A percentile compares a stretch with the other conserved stretches of the same genome.
Evolutionary conservation across 2,888 invertebrate species (phyloP).

Genomic region (Parnassius mnemosyne): DNA sequence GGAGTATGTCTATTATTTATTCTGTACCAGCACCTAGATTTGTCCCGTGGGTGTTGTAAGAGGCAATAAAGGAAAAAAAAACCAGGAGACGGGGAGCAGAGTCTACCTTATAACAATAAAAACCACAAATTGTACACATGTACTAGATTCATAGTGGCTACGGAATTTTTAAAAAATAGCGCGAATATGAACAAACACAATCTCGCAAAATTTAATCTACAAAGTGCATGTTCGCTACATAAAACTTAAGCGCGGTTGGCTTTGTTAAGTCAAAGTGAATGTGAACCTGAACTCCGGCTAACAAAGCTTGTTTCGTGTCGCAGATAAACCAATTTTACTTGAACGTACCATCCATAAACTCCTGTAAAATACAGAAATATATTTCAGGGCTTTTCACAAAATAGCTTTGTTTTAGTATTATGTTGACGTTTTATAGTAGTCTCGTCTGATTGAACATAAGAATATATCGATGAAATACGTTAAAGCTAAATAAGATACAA

Average conservation of each 20-base stretch:
- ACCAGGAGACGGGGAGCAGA: background rate
- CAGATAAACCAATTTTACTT: slow-evolving; percentile 18
- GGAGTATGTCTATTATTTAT: too few relatives aligned
- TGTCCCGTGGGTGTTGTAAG: too few relatives aligned
- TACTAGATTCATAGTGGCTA: background rate
- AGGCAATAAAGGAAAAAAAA: too few relatives aligned
- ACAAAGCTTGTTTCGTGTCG: slow-evolving; percentile 15
- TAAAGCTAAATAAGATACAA: too few relatives aligned
- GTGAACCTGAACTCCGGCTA: slow-evolving; percentile 12
- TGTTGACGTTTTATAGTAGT: background rate
- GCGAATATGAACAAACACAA: background rate
- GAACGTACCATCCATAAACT: background rate
- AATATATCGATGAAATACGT: too few relatives aligned
- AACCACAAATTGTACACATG: background rate
- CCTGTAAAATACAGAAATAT: background rate
- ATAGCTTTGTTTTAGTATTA: background rate
- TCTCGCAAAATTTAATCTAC: slow-evolving; percentile 11
- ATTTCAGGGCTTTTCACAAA: background rate
- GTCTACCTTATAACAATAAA: background rate
- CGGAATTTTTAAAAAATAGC: background rate
- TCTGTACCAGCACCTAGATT: too few relatives aligned
- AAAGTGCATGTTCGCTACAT: slow-evolving; percentile 4
- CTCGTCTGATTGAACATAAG: too few relatives aligned
- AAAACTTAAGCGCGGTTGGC: slow-evolving; percentile 11
- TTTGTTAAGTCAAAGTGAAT: slow-evolving; percentile 17